A percentile compares a stretch with the other conserved stretches of the same genome.
Conservation (phyloP, 2,113 vertebrate species). For the Dipodomys ordii region DNA sequence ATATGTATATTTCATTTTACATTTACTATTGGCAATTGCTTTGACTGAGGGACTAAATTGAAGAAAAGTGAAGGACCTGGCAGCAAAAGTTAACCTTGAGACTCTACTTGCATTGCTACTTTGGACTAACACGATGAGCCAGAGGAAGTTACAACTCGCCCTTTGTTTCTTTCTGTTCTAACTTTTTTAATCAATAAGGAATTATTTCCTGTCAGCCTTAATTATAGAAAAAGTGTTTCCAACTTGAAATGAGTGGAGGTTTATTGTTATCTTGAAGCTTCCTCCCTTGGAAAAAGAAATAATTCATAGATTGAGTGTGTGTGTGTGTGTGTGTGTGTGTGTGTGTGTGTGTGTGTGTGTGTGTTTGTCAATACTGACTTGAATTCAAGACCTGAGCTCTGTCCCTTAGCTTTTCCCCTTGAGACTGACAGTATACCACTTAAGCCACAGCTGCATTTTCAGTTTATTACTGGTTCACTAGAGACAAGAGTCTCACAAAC, state of each 20-base stretch:
- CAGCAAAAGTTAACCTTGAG: slow-evolving; percentile 23
- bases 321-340: too few relatives aligned
- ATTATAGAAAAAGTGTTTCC: neutral
- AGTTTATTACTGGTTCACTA: too few relatives aligned
- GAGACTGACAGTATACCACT: too few relatives aligned
- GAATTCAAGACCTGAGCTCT: too few relatives aligned
- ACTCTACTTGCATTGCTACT: neutral
- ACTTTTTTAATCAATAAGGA: neutral
- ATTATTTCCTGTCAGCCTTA: neutral
- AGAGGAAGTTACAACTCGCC: neutral
- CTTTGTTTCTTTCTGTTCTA: neutral
- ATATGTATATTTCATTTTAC: too few relatives aligned
- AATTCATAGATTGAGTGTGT: neutral
- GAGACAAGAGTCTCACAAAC: too few relatives aligned
- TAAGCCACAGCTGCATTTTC: too few relatives aligned
- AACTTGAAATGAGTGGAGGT: neutral
- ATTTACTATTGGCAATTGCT: neutral
- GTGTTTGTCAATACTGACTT: too few relatives aligned
- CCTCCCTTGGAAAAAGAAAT: neutral
- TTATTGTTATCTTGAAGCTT: neutral
- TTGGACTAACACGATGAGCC: neutral
- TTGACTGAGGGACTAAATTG: slow-evolving; percentile 4
- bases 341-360: too few relatives aligned
- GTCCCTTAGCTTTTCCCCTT: too few relatives aligned
- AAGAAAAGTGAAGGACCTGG: neutral